Evolutionary conservation across 2,113 vertebrate genomes (phyloP), one percentile per base, ranked within the genome.

Genomic region (Athene noctua): DNA sequence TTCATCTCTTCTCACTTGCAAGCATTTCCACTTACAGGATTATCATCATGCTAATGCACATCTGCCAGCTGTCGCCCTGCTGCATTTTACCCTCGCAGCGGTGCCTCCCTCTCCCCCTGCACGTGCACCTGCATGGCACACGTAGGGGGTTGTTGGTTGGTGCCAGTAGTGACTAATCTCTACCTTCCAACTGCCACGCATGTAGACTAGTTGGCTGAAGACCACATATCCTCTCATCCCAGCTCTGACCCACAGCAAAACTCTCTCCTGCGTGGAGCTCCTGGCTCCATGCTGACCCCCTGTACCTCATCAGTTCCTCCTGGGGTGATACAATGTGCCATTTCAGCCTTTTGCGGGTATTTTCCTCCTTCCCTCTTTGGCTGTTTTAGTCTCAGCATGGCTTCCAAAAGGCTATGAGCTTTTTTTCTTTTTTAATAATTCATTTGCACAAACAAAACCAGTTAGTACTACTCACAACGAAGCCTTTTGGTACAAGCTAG

Each of bases 31-130:
- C 80, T 62, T 27, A 1, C 87, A 90, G 93, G 81, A 78, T 78
- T 27, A 6, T 25, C 74, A 54, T 6, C 84, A 20, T 1, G 4
- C 78, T 67, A 19, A 72, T 20, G 82, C 58, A 34, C 4, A 19
- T 6, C 96, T 92, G 75, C 73, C 92, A 80, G 92, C 94, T 90
- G 92, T 6, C 16, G 2, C 58, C 86, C 65, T 46, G 80, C 67
- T 91, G 86, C 84, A 34, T 58, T 52, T n/a, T 8, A 46, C 0
- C 1, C 61, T 52, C 3, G 0, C n/a, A 26, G 61, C 4, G 0
- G 18, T 30, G 57, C 58, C 26, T 17, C 47, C 77, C 57, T 38
- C 83, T 84, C 26, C 1, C 44, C 42, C 34, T 54, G 62, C 44
- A 6, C 11, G 0, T 4, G 19, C 88, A 72, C 46, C 67, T 59